phyloP scores from a whole-genome alignment of 2,113 vertebrate species.

The Pogona vitticeps region DNA sequence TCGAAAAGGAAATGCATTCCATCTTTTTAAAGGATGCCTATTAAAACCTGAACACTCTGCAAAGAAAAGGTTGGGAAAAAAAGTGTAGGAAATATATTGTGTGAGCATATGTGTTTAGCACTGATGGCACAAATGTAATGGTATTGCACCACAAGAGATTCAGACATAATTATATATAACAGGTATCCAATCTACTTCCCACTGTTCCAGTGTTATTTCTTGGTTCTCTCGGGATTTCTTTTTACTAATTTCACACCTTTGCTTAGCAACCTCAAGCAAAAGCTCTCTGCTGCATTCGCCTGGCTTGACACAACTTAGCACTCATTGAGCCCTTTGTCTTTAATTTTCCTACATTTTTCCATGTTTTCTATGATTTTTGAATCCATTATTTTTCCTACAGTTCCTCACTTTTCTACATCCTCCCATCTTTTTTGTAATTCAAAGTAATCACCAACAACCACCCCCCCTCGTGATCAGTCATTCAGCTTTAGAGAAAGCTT shows the following conservation, averaged over 20 bases:
- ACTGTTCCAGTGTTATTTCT: constrained; percentile 54
- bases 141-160: constrained; percentile 32
- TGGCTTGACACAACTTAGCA: background rate
- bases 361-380: background rate
- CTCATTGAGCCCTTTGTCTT: background rate
- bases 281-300: background rate
- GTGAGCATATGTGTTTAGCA: constrained; percentile 11
- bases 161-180: constrained; percentile 66
- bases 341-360: background rate
- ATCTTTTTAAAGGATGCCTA: constrained; percentile 15
- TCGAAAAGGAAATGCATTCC: constrained; percentile 28
- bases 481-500: background rate
- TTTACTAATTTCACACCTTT: constrained; percentile 42
- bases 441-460: too few species aligned
- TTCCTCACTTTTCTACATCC: background rate
- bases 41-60: constrained; percentile 6
- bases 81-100: constrained; percentile 22
- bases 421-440: background rate
- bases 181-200: constrained; percentile 40
- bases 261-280: constrained; percentile 46
- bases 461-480: background rate
- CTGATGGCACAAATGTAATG: constrained; percentile 28
- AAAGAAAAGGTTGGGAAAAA: constrained; percentile 1
- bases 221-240: constrained; percentile 36
- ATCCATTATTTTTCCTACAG: background rate